Evolutionary conservation across 2,113 vertebrate species (phyloP).

Genomic region (Callaeas wilsoni): DNA sequence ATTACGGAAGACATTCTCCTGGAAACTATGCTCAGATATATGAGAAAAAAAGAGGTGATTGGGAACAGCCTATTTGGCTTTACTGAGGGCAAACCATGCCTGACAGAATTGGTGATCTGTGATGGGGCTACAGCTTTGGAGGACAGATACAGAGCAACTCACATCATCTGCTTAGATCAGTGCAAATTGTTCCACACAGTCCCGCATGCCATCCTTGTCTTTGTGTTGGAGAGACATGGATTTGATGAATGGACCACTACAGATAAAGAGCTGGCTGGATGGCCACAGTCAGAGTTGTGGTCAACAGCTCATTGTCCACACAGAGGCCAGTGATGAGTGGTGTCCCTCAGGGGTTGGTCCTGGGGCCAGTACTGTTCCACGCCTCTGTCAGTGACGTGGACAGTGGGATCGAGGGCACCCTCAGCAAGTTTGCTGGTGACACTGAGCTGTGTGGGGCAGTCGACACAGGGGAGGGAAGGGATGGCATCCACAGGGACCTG

Average conservation of each 20-base stretch:
- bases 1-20: not conserved
- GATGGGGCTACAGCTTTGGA: not conserved
- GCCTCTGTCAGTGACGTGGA: too few relatives aligned
- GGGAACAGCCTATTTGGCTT: fast-evolving
- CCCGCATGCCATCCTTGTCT: fast-evolving
- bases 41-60: fast-evolving
- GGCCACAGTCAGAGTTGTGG: not conserved
- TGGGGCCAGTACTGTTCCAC: not conserved
- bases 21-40: not conserved
- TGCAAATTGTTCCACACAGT: fast-evolving
- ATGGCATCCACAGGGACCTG: too few relatives aligned
- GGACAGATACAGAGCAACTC: not conserved
- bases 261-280: not conserved
- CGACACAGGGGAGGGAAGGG: too few relatives aligned
- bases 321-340: not conserved
- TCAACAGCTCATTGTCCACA: not conserved
- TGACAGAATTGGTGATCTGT: not conserved
- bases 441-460: too few relatives aligned
- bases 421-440: not conserved
- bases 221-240: not conserved
- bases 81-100: not conserved
- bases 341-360: not conserved
- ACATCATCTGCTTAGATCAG: not conserved
- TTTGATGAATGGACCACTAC: not conserved
- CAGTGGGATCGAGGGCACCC: not conserved